A percentile compares a stretch with the other conserved stretches of the same genome.
phyloP scores from a whole-genome alignment of 2,113 vertebrate species.

The Eulemur macaco region DNA sequence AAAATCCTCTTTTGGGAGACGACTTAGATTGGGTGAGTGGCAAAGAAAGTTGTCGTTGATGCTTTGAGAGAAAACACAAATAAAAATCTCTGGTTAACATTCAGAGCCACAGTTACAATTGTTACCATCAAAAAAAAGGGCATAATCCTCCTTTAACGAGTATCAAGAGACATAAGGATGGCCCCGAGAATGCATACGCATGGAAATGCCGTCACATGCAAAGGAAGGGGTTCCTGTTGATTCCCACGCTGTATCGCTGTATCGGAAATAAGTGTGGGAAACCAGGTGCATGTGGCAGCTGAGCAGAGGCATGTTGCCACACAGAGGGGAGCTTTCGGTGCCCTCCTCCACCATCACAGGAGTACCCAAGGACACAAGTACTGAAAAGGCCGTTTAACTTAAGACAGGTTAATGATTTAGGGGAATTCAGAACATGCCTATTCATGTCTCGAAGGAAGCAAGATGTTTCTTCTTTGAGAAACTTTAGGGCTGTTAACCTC shows the following conservation, averaged over 20 bases:
- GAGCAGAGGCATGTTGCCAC: neutral
- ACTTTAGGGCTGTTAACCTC: neutral
- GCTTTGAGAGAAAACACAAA: conserved; percentile 81
- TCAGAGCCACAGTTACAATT: neutral
- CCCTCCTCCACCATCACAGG: neutral
- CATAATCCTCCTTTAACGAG: neutral
- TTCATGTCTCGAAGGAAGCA: neutral
- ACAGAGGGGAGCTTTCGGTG: too few species aligned
- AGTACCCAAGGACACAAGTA: neutral
- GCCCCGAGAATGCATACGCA: neutral
- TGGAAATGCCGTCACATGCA: neutral
- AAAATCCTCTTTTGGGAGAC: conserved; percentile 91
- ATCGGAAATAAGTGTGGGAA: neutral
- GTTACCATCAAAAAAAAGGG: neutral
- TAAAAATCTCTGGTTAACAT: conserved; percentile 40
- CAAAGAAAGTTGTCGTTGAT: conserved; percentile 92
- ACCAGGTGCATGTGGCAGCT: accelerated
- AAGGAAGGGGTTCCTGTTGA: neutral
- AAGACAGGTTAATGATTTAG: neutral
- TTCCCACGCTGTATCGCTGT: too few species aligned
- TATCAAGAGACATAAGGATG: neutral
- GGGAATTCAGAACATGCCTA: neutral
- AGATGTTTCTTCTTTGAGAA: neutral
- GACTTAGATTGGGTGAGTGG: conserved; percentile 88
- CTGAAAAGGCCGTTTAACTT: neutral